These are phyloP conservation scores for Nibea albiflora DNA, from an alignment of 2,113 vertebrate species.

Conservation along the genomic window DNA sequence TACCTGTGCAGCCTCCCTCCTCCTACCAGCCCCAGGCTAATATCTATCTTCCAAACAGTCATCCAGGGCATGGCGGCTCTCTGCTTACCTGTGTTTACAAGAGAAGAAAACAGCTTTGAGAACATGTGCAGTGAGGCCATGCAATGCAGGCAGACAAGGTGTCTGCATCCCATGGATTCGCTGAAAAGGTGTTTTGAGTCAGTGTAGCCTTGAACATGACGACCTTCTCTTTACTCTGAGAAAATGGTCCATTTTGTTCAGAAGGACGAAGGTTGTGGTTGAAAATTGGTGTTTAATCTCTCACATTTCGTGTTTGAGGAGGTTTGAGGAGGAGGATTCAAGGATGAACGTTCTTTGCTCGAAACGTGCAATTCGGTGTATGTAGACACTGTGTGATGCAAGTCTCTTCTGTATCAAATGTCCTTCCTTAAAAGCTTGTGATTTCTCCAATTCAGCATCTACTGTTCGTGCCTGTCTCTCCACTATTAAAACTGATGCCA, in stretches of 20 bases:
- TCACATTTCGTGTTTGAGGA: slow-evolving; percentile 24
- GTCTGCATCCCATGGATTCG: not conserved
- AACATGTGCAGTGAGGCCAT: not conserved
- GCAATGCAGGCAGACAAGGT: not conserved
- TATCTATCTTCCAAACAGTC: slow-evolving; percentile 28
- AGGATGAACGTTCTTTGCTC: slow-evolving; percentile 10
- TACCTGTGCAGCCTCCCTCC: slow-evolving; percentile 45
- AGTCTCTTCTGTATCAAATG: not conserved
- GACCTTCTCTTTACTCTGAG: not conserved
- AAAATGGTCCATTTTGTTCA: slow-evolving; percentile 24
- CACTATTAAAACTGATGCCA: slow-evolving; percentile 1
- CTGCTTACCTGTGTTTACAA: slow-evolving; percentile 3
- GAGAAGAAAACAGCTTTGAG: slow-evolving; percentile 4
- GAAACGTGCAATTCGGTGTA: slow-evolving; percentile 18
- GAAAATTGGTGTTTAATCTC: slow-evolving; percentile 15
- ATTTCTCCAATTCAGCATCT: not conserved
- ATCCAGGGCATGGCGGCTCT: slow-evolving; percentile 1
- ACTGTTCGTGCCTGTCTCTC: not conserved
- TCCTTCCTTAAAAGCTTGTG: not conserved
- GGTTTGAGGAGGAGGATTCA: slow-evolving; percentile 45
- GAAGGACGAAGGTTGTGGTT: slow-evolving; percentile 13
- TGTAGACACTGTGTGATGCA: not conserved
- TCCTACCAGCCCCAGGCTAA: slow-evolving; percentile 37
- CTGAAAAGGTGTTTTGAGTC: slow-evolving; percentile 13
- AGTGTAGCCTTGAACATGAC: not conserved